Base-by-base conservation (phyloP, 2,888 invertebrate species). In the Junonia oenone region DNA sequence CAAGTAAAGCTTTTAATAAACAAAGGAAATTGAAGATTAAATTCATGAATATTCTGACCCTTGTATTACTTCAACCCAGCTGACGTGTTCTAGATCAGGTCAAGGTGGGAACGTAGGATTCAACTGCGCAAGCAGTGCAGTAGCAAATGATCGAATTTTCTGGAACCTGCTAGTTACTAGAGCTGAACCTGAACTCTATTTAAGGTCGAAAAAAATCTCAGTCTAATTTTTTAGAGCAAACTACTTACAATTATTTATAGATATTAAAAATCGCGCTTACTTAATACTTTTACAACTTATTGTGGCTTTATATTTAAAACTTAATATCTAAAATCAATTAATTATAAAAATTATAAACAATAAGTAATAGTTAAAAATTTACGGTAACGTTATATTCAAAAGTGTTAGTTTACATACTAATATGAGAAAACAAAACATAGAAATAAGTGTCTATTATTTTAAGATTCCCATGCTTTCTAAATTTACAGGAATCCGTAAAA, bases 381-480 rank as follows among this genome's bases (percentile, higher is more conserved):
- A 29, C 9, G 6, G 8, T 9, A 29, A 8, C 29, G 29, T 6
- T 29, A 29, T 29, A 29, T 29, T 29, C 29, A 29, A 29, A 29
- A 29, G 4, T 8, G 4, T 29, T 29, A 9, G 4, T 29, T 29
- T 5, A 29, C 11, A 3, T n/a, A 33, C 11, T 3, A 11, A 3
- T 33, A n/a, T 33, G n/a, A 37, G 35, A 52, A 26, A 51, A 35
- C n/a, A 33, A 33, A n/a, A 33, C n/a, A 27, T 27, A 15, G 27
- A 15, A 31, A 17, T 6, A 13, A 51, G 8, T 11, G 13, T 51
- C 22, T n/a, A 43, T 35, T 15, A 27, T 40, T n/a, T 27, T 11
- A n/a, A 6, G 19, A 37, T 22, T 58, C 51, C 35, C 55, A 55
- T 37, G 40, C 55, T 58, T 55, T 55, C 55, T 27, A 51, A 40